Conservation (phyloP, 35 echinoderm and acorn worm species). For the Apostichopus californicus region DNA sequence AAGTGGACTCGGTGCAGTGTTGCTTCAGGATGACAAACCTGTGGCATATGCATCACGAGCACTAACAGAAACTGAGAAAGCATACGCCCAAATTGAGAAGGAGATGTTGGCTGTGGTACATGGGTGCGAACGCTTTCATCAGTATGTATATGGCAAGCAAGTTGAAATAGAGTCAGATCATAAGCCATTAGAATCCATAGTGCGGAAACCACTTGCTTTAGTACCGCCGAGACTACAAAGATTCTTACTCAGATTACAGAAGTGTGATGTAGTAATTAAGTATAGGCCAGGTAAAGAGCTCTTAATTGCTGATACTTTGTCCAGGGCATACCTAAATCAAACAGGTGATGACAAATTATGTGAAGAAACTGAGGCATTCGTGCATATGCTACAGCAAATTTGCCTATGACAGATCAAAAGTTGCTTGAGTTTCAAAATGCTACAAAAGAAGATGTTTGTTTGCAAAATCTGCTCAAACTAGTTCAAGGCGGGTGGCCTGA, state of each 20-base stretch:
- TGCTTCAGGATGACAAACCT: slow-evolving; percentile 17
- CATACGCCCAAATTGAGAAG: slow-evolving; percentile 61
- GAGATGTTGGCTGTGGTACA: slow-evolving; percentile 46
- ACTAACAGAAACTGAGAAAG: not conserved
- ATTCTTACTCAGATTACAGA: slow-evolving; percentile 30
- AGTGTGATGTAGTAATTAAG: not conserved
- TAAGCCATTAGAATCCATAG: slow-evolving; percentile 14
- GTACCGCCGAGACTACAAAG: not conserved
- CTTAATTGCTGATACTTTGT: not conserved
- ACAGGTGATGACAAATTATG: not conserved
- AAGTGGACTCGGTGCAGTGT: not conserved
- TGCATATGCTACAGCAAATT: slow-evolving; percentile 2
- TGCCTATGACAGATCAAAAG: slow-evolving; percentile 22
- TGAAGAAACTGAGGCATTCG: not conserved
- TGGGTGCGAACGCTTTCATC: slow-evolving; percentile 51
- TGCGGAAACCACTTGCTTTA: slow-evolving; percentile 17
- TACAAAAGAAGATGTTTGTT: slow-evolving; percentile 22
- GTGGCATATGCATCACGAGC: slow-evolving; percentile 42
- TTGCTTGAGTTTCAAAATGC: not conserved
- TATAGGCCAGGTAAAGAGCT: slow-evolving; percentile 20
- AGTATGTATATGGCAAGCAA: slow-evolving; percentile 45
- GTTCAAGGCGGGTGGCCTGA: slow-evolving; percentile 49
- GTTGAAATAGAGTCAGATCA: slow-evolving; percentile 32
- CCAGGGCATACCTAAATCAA: slow-evolving; percentile 10
- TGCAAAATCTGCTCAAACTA: not conserved